Evolutionary conservation across 2,113 vertebrate species (phyloP), one percentile per base, ranked within the genome.

Genomic region (Morone saxatilis): DNA sequence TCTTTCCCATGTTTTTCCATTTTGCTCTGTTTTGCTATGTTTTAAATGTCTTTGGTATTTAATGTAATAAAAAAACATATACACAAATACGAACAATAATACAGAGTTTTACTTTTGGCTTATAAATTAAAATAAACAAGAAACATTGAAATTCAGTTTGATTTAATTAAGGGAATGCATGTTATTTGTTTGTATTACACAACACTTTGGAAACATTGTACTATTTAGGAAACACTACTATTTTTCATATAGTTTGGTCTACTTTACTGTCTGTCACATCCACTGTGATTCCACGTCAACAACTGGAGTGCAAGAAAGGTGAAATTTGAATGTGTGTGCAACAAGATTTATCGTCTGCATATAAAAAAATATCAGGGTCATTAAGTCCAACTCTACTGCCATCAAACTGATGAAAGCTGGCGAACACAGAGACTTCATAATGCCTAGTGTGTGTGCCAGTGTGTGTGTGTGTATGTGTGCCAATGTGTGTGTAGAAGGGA

Each of bases 401-500:
- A 93, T 93, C 90, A 92, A 88, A 86, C 89, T 94, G 94, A 95
- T 96, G 93, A 95, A 93, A 93, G 83, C 81, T 94, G 89, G 85
- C 83, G 92, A 89, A 94, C 89, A 88, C 86, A 88, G 81, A 87
- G 66, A 89, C 90, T 90, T 86, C 84, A 82, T 91, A 93, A 93
- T 82, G 78, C 56, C 41, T 85, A 53, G 74, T 78, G 73, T 77
- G 71, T 68, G n/a, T 73, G 84, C 68, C 60, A 81, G 80, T 83
- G 62, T 65, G 50, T 45, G 40, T 70, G 62, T 80, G 76, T 75
- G 71, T 4, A 5, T 84, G 79, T 80, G 31, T 31, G 31, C 31
- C 31, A 31, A 2, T 31, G 31, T 31, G 79, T 76, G 71, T 87
- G 67, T 80, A 53, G 86, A 89, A 84, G 82, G 81, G 84, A 94